Conservation (phyloP, 1,140 invertebrate genomes). For the Gryllus bimaculatus region DNA sequence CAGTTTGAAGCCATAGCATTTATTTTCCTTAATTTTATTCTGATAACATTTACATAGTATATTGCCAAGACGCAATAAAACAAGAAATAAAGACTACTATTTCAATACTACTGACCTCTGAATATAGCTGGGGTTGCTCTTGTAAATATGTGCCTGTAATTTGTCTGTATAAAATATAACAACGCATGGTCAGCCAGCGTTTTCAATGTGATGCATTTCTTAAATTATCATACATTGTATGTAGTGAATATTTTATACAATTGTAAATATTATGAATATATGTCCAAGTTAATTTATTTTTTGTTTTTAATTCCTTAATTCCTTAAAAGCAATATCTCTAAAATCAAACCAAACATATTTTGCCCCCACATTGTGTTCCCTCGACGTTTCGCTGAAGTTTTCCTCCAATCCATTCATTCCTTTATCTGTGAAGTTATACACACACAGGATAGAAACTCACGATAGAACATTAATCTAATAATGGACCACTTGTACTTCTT, state of each 20-base stretch:
- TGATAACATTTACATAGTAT: too few relatives aligned
- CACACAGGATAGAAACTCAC: too few relatives aligned
- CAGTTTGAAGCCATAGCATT: too few relatives aligned
- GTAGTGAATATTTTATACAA: slow-evolving; percentile 6
- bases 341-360: too few relatives aligned
- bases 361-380: too few relatives aligned
- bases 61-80: not conserved
- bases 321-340: too few relatives aligned
- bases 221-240: slow-evolving; percentile 1
- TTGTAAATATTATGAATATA: slow-evolving; percentile 2
- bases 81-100: not conserved
- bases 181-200: not conserved
- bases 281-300: not conserved
- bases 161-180: not conserved
- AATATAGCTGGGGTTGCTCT: not conserved
- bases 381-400: too few relatives aligned
- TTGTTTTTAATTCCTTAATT: not conserved
- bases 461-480: too few relatives aligned
- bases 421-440: too few relatives aligned
- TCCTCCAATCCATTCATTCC: too few relatives aligned
- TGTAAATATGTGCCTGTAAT: not conserved
- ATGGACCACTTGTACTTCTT: too few relatives aligned
- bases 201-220: not conserved
- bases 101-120: not conserved
- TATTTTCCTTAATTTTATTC: too few relatives aligned